phyloP scores from a whole-genome alignment of 2,888 invertebrate species.

The Cancer borealis region DNA sequence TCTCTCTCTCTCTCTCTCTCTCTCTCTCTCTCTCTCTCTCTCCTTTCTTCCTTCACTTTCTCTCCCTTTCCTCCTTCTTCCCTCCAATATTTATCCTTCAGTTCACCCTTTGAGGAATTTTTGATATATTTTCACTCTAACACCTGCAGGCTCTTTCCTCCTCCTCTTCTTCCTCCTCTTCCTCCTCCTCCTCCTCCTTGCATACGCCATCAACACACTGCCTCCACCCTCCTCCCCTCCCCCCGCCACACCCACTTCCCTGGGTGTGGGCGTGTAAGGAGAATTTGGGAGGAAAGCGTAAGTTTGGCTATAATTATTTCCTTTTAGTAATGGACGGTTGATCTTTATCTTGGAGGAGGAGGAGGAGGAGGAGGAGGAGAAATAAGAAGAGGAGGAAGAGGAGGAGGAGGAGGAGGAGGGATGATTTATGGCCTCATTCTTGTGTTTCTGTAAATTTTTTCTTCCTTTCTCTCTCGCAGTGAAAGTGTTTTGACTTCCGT shows the following conservation, averaged over 20 bases:
- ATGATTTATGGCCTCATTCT: constrained; percentile 8
- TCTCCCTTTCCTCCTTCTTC: neutral
- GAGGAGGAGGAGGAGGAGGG: constrained; percentile 15
- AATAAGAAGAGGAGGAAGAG: neutral
- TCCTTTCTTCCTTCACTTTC: neutral
- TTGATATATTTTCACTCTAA: constrained; percentile 16
- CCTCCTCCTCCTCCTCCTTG: constrained; percentile 11
- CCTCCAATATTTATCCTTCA: neutral
- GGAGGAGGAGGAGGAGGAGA: neutral
- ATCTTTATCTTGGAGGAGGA: neutral
- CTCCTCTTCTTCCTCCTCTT: constrained; percentile 27
- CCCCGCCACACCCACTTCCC: neutral
- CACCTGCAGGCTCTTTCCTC: constrained; percentile 4
- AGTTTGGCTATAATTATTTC: neutral
- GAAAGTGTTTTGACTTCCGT: neutral
- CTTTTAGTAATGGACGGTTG: neutral
- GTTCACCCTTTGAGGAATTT: neutral
- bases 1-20: neutral
- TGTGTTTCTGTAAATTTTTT: constrained; percentile 6
- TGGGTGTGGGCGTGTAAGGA: neutral
- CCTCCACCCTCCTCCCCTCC: neutral
- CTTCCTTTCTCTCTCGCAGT: neutral
- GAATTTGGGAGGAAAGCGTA: neutral
- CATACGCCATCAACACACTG: constrained; percentile 4
- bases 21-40: no score